These are phyloP conservation scores for Rhinatrema bivittatum DNA, from an alignment of 2,797 vertebrate genomes.

Conservation along the genomic window DNA sequence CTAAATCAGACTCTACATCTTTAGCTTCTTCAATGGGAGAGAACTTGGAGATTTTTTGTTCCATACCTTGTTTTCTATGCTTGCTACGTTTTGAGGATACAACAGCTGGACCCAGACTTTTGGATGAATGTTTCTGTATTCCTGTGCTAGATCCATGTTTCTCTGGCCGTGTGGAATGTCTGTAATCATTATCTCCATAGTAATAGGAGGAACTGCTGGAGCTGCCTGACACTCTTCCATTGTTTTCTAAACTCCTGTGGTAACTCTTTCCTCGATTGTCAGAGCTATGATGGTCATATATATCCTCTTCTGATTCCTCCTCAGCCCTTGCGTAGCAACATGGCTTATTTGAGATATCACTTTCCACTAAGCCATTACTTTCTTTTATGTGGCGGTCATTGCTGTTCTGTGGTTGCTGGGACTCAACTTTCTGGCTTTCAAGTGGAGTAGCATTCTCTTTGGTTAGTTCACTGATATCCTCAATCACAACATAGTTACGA, in stretches of 20 bases:
- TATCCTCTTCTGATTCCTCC: slow-evolving; percentile 86
- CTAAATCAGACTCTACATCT: slow-evolving; percentile 92
- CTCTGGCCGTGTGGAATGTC: slow-evolving; percentile 68
- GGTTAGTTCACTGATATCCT: slow-evolving; percentile 96
- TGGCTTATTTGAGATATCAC: slow-evolving; percentile 61
- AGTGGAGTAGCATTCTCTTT: slow-evolving; percentile 75
- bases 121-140: slow-evolving; percentile 81
- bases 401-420: slow-evolving; percentile 29
- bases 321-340: slow-evolving; percentile 79
- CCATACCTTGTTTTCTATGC: slow-evolving; percentile 95
- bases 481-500: slow-evolving; percentile 97
- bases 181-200: slow-evolving; percentile 74
- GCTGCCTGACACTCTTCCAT: slow-evolving; percentile 69
- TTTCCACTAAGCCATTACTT: slow-evolving; percentile 52
- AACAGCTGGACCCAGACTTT: slow-evolving; percentile 88
- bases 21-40: slow-evolving; percentile 97
- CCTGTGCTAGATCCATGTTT: slow-evolving; percentile 58
- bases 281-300: slow-evolving; percentile 79
- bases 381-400: slow-evolving; percentile 69
- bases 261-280: slow-evolving; percentile 70
- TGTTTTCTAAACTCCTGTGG: slow-evolving; percentile 71
- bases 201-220: slow-evolving; percentile 71
- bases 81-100: slow-evolving; percentile 93
- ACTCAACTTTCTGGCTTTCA: slow-evolving; percentile 73
- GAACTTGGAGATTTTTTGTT: slow-evolving; percentile 98